Evolutionary conservation across 2,888 invertebrate genomes (phyloP).

Genomic region (Lutraria lutraria): DNA sequence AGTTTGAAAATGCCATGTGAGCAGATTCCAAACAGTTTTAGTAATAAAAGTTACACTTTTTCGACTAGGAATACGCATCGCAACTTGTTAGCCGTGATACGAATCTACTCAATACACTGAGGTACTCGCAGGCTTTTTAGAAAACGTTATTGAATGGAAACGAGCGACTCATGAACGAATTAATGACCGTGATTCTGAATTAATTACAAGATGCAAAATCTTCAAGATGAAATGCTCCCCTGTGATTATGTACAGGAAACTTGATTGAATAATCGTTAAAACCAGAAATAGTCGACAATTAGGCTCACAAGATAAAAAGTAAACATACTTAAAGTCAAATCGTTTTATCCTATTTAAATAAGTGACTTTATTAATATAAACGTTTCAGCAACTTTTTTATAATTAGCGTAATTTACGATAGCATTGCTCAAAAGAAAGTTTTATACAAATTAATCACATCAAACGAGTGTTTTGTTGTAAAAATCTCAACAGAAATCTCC

Average conservation of each 20-base stretch:
- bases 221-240: not conserved
- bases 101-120: not conserved
- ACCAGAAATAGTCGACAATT: too few relatives aligned
- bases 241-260: not conserved
- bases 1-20: not conserved
- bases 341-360: not conserved
- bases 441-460: not conserved
- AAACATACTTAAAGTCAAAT: not conserved
- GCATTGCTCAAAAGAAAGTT: not conserved
- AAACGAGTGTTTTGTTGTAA: not conserved
- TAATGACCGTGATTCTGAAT: not conserved
- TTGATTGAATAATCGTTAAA: not conserved
- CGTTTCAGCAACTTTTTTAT: not conserved
- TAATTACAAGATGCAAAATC: not conserved
- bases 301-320: too few relatives aligned
- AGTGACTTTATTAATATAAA: not conserved
- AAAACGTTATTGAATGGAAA: not conserved
- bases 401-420: not conserved
- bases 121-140: not conserved
- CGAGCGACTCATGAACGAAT: not conserved
- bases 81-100: too few relatives aligned
- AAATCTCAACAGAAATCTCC: conserved; percentile 18
- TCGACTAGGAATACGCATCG: too few relatives aligned
- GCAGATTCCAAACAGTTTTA: not conserved
- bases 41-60: too few relatives aligned